These are phyloP conservation scores for Drosophila novamexicana DNA, from an alignment of 1,140 invertebrate species.

Conservation along the genomic window DNA sequence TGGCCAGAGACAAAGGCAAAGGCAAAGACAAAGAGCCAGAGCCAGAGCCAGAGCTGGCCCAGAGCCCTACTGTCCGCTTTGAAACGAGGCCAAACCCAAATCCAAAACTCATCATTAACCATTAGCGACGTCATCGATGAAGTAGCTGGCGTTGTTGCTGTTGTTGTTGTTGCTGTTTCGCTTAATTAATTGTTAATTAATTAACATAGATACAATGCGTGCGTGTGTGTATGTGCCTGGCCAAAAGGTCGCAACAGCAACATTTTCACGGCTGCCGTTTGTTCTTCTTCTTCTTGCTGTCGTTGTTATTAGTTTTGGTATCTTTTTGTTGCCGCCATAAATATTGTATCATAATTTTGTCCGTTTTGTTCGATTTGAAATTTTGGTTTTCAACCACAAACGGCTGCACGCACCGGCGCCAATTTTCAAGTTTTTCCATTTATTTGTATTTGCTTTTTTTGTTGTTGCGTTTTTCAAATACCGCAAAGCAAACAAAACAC, in stretches of 20 bases:
- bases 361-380: constrained; percentile 49
- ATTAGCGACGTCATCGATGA: constrained; percentile 79
- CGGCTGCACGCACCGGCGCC: constrained; percentile 65
- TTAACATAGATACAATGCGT: constrained; percentile 77
- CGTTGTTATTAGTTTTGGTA: constrained; percentile 13
- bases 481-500: constrained; percentile 21
- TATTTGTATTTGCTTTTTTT: not conserved
- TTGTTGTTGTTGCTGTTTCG: constrained; percentile 50
- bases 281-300: constrained; percentile 26
- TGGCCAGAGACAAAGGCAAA: constrained; percentile 7
- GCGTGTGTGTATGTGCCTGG: constrained; percentile 26
- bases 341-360: constrained; percentile 48
- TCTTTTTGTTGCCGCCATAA: constrained; percentile 45
- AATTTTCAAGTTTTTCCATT: constrained; percentile 28
- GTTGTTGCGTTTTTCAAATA: constrained; percentile 10
- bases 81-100: constrained; percentile 75
- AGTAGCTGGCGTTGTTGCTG: constrained; percentile 39
- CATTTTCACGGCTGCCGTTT: constrained; percentile 75
- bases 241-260: constrained; percentile 20
- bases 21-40: too few relatives aligned
- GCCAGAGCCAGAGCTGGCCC: too few relatives aligned
- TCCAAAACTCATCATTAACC: constrained; percentile 72
- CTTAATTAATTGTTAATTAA: constrained; percentile 83
- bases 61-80: not conserved
- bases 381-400: constrained; percentile 38